phyloP scores from a whole-genome alignment of 2,797 vertebrate species.

The Loris lydekkerianus region DNA sequence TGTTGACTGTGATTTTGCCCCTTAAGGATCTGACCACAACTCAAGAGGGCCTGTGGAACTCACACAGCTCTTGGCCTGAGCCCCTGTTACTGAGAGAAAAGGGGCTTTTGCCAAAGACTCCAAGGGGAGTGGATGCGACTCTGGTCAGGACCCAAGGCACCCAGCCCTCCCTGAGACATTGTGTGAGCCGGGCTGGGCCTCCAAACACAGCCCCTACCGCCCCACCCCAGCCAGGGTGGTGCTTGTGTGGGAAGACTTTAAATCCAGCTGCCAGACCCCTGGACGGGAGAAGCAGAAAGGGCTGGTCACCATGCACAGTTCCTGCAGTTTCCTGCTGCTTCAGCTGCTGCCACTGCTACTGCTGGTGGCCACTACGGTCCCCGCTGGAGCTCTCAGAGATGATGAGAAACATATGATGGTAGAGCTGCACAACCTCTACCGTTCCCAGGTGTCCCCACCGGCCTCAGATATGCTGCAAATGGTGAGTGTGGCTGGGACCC shows the following conservation, averaged over 20 bases:
- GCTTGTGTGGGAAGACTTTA: slow-evolving; percentile 88
- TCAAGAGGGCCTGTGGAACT: background rate
- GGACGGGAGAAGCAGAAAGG: slow-evolving; percentile 83
- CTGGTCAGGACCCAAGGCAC: slow-evolving; percentile 76
- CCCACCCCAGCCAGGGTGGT: slow-evolving; percentile 87
- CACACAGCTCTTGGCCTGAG: slow-evolving; percentile 57
- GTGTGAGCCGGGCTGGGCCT: slow-evolving; percentile 82
- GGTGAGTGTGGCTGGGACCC: slow-evolving; percentile 82
- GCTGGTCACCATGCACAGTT: slow-evolving; percentile 86
- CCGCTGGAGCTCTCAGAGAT: slow-evolving; percentile 75
- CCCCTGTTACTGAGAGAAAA: background rate
- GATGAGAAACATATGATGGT: slow-evolving; percentile 84
- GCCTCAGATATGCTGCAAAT: slow-evolving; percentile 88
- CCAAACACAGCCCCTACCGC: slow-evolving; percentile 59
- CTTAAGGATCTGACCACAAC: background rate
- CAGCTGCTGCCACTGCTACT: slow-evolving; percentile 79
- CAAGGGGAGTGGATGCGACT: slow-evolving; percentile 69
- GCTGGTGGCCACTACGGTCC: slow-evolving; percentile 74
- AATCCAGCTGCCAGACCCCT: slow-evolving; percentile 87
- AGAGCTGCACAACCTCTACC: slow-evolving; percentile 87
- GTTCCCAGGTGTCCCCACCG: slow-evolving; percentile 82
- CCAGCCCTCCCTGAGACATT: slow-evolving; percentile 79
- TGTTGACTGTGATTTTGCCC: background rate
- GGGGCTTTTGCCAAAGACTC: slow-evolving; percentile 69
- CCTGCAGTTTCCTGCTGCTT: slow-evolving; percentile 63